Evolutionary conservation across 1,140 invertebrate species (phyloP), one percentile per base, ranked within the genome.

Genomic region (Saccostrea cuccullata): DNA sequence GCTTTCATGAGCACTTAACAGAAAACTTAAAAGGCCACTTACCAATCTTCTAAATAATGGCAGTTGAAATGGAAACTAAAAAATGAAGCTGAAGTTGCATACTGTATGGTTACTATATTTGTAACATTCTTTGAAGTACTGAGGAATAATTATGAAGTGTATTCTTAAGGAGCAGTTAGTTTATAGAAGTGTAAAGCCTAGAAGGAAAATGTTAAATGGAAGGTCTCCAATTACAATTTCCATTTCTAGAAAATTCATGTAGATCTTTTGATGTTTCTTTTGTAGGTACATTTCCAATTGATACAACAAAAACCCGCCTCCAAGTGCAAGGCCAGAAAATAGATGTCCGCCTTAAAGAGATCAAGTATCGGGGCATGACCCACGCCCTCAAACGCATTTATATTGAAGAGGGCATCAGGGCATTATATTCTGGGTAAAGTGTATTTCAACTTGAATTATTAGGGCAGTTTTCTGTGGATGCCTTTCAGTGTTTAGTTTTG

Each of bases 281-380:
- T 91, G 82, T 87, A 95, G 94, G 94, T 55, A 94, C 94, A 30
- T 95, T 94, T 91, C 94, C 94, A 2, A 94, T 95, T 84, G 94
- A 95, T 89, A 93, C 93, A 70, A 94, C 94, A 20, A 95, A 95
- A 90, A 95, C 94, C 5, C 89, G 94, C 20, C 91, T 95, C 17
- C 94, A 95, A 89, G 91, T 95, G 82, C 94, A 95, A 85, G 94
- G 94, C 26, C 94, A 95, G 87, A 89, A 84, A 20, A 93, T 94
- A 15, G 98, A 98, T 95, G 96, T 96, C 89, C 96, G 96, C 87
- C 96, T 97, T 96, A 96, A 97, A 64, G 96, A 96, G 93, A 95
- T 98, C 20, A 97, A 97, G 90, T 99, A 99, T 94, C 96, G 96
- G 90, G 98, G 98, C 87, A 98, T 99, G 98, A 96, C 97, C 83